These are phyloP conservation scores for Gobio occitaniae DNA, from an alignment of 2,797 vertebrate species.

Conservation along the genomic window DNA sequence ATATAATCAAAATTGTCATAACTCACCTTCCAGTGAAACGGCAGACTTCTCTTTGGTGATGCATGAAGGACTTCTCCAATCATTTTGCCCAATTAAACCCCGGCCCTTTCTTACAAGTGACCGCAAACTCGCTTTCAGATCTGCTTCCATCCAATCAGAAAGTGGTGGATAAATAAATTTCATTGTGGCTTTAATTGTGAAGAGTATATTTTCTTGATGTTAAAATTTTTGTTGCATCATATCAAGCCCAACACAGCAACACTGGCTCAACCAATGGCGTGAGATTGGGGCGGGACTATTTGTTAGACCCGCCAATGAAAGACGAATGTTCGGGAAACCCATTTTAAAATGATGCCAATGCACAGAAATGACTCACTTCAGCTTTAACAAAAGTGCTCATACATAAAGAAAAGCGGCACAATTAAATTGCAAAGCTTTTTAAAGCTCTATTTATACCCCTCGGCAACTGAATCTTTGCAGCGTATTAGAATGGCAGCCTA, in stretches of 20 bases:
- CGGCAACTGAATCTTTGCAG: conserved; percentile 34
- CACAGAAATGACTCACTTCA: conserved; percentile 1
- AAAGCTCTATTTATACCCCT: conserved; percentile 29
- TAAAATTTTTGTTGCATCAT: not conserved
- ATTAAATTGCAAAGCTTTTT: conserved; percentile 32
- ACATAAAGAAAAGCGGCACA: conserved; percentile 29
- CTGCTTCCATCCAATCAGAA: not conserved
- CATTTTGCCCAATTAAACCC: not conserved
- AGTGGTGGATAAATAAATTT: not conserved
- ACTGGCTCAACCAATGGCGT: not conserved
- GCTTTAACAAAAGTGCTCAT: conserved; percentile 22
- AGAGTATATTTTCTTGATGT: not conserved
- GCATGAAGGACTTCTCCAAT: not conserved
- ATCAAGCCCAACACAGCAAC: not conserved
- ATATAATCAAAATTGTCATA: not conserved
- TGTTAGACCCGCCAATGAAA: not conserved
- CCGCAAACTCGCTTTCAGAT: not conserved
- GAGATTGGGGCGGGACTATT: not conserved
- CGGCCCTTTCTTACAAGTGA: not conserved
- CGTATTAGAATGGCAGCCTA: conserved; percentile 34
- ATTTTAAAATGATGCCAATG: not conserved
- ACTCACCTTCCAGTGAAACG: not conserved
- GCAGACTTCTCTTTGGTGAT: not conserved
- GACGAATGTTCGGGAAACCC: not conserved
- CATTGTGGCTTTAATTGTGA: not conserved